Base-by-base conservation (phyloP, 1,140 invertebrate genomes). In the Probaryconus sp. region DNA sequence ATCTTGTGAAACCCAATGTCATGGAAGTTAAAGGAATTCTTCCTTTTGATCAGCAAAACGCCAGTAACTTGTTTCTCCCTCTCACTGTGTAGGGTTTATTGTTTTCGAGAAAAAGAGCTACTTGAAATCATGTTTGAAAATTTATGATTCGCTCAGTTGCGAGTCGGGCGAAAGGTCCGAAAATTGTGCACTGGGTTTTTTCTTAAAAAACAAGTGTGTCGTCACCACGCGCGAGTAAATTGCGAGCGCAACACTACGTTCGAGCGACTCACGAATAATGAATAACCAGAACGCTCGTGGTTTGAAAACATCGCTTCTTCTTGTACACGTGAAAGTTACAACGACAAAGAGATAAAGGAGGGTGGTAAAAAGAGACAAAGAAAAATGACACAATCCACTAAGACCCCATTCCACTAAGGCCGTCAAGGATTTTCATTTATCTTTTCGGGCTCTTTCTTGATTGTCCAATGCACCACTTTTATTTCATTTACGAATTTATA, bases 261-360 rank as follows among this genome's bases (percentile, higher is more conserved):
- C 70, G 50, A 68, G 56, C 63, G 70, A 67, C 70, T 63, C 48
- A 74, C 70, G 63, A 74, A 74, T 73, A 73, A 73, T 73, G 70
- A 73, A 73, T 65, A 61, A 61, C 70, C 43, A 45, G 61, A 55
- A 73, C 50, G 70, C 70, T 73, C 48, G 61, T 63, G 40, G 70
- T 73, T 73, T 53, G 68, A 60, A 56, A 64, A 72, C 61, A 63
- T 45, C 63, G 63, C 45, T 67, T 73, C 70, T 73, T 73, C 63
- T 73, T 73, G 55, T 73, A 61, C n/a, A n/a, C 55, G 63, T 61
- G 70, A 67, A 67, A 61, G 70, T 48, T 47, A 50, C 70, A 63
- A 40, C 48, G 50, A 56, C 55, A 42, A 61, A 53, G 55, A 73
- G 55, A 73, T 73, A 73, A 65, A 65, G 61, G 61, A 72, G 69